These are phyloP conservation scores for Protobothrops mucrosquamatus DNA, from an alignment of 2,113 vertebrate genomes.

Conservation along the genomic window DNA sequence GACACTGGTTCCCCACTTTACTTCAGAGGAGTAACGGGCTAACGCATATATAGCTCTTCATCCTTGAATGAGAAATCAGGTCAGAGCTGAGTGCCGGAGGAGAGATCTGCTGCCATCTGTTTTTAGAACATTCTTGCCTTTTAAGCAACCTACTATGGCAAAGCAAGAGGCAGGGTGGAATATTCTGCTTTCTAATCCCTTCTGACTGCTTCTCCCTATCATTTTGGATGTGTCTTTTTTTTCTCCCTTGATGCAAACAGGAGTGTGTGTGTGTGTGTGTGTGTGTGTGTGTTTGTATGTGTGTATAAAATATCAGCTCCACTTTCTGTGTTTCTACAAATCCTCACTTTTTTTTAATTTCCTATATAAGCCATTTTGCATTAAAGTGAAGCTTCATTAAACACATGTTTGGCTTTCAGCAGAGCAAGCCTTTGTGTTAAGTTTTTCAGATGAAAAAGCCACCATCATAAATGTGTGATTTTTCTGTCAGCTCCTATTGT, in stretches of 20 bases:
- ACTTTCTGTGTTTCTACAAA: constrained; percentile 46
- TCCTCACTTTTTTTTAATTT: constrained; percentile 64
- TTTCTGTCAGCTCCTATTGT: neutral
- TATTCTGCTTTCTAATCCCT: constrained; percentile 60
- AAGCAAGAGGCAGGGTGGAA: constrained; percentile 50
- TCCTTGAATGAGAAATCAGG: constrained; percentile 44
- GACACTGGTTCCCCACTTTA: constrained; percentile 44
- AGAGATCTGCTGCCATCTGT: constrained; percentile 56
- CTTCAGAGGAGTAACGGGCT: constrained; percentile 54
- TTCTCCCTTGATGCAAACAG: constrained; percentile 52
- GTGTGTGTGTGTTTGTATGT: constrained; percentile 35
- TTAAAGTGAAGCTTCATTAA: constrained; percentile 56
- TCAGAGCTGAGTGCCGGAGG: constrained; percentile 51
- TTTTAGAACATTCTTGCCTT: constrained; percentile 60
- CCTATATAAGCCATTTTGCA: constrained; percentile 57
- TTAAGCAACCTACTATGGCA: constrained; percentile 55
- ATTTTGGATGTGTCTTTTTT: constrained; percentile 57
- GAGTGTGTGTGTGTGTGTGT: constrained; percentile 39
- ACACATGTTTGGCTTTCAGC: constrained; percentile 40
- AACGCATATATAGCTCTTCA: constrained; percentile 49
- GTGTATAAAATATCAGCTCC: constrained; percentile 33
- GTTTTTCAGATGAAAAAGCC: constrained; percentile 48
- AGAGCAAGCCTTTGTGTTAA: constrained; percentile 47
- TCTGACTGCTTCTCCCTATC: constrained; percentile 55
- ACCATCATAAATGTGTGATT: constrained; percentile 29